These are phyloP conservation scores for Papilio protenor DNA, from an alignment of 2,888 invertebrate species.

Conservation along the genomic window DNA sequence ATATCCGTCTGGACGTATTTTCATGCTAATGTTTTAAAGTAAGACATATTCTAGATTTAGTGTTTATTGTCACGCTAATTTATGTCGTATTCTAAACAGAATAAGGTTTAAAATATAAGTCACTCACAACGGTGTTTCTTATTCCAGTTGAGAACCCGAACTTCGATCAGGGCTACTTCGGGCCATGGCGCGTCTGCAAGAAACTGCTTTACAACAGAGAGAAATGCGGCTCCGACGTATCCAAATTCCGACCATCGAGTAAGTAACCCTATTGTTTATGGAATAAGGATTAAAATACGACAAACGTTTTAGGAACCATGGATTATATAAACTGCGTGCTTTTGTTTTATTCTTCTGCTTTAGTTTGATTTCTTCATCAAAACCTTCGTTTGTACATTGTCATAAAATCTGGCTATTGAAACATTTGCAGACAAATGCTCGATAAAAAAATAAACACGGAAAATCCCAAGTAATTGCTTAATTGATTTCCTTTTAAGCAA, in stretches of 20 bases:
- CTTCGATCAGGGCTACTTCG: constrained; percentile 93
- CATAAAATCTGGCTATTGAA: no score
- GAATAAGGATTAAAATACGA: background rate
- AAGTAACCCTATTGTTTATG: constrained; percentile 67
- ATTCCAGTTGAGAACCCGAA: constrained; percentile 85
- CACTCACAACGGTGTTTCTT: constrained; percentile 47
- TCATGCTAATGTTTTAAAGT: no score
- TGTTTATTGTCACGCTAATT: background rate
- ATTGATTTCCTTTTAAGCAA: constrained; percentile 8
- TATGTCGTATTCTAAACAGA: background rate
- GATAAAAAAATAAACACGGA: background rate
- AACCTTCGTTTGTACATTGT: no score
- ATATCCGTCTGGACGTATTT: no score
- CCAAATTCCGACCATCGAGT: constrained; percentile 92
- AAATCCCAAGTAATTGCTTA: constrained; percentile 20
- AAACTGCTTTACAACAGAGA: constrained; percentile 91
- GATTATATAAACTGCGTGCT: background rate
- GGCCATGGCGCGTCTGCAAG: constrained; percentile 95
- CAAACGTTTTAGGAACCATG: background rate
- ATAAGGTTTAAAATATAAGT: background rate
- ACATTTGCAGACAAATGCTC: background rate
- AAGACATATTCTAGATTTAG: no score
- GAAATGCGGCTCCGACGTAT: constrained; percentile 90
- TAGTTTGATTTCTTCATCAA: no score
- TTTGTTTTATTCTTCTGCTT: no score